Conservation (phyloP, 2,888 invertebrate genomes). For the Fragum sueziense region DNA sequence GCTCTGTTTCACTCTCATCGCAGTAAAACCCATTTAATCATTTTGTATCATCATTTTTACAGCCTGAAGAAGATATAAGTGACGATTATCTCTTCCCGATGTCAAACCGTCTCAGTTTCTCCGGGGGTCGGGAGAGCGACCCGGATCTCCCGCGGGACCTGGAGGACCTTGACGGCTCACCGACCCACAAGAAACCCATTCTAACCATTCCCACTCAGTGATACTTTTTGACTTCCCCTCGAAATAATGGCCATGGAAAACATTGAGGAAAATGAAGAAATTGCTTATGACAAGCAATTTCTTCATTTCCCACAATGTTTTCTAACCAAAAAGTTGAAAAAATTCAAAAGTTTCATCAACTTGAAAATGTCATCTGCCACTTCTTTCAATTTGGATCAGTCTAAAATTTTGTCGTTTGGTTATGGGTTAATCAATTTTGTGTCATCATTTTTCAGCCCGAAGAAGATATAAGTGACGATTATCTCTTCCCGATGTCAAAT, state of each 20-base stretch:
- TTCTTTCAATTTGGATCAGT: neutral
- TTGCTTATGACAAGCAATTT: neutral
- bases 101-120: slow-evolving; percentile 95
- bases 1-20: too few species aligned
- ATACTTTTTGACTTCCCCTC: too few species aligned
- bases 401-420: too few species aligned
- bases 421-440: neutral
- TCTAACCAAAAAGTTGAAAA: too few species aligned
- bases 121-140: slow-evolving; percentile 97
- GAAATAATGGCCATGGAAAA: too few species aligned
- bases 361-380: too few species aligned
- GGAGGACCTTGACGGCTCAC: slow-evolving; percentile 73
- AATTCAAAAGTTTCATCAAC: too few species aligned
- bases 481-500: slow-evolving; percentile 98
- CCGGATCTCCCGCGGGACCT: slow-evolving; percentile 85
- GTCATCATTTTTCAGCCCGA: slow-evolving; percentile 89
- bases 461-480: slow-evolving; percentile 98
- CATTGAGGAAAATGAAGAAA: too few species aligned
- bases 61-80: slow-evolving; percentile 98
- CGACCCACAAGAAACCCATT: slow-evolving; percentile 76
- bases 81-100: slow-evolving; percentile 99
- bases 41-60: slow-evolving; percentile 75
- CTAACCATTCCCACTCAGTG: slow-evolving; percentile 84
- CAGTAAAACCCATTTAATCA: too few species aligned
- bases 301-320: neutral